These are phyloP conservation scores for Microcaecilia unicolor DNA, from an alignment of 2,797 vertebrate genomes.

Conservation along the genomic window DNA sequence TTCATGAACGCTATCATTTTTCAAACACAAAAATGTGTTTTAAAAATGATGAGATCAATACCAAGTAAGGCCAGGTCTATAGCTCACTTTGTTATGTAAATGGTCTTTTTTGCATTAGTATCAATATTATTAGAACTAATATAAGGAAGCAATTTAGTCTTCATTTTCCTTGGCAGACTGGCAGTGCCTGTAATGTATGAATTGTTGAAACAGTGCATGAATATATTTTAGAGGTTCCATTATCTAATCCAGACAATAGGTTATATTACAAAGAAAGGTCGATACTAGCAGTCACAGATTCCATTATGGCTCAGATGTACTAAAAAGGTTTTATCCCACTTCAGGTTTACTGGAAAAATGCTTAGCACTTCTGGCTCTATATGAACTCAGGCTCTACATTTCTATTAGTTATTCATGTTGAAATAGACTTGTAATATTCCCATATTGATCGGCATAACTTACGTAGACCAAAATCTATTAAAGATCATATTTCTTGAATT, in stretches of 20 bases:
- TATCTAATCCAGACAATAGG: conserved; percentile 9
- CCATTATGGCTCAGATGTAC: conserved; percentile 45
- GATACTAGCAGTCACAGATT: conserved; percentile 30
- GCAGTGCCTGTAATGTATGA: conserved; percentile 1
- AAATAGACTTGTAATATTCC: conserved; percentile 27
- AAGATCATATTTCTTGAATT: conserved; percentile 24
- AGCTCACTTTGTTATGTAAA: conserved; percentile 14
- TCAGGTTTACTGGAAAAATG: no score
- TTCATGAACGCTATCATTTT: neutral
- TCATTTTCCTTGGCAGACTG: neutral
- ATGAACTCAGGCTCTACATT: no score
- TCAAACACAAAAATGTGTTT: neutral
- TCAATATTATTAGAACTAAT: conserved; percentile 22
- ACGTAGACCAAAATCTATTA: conserved; percentile 26
- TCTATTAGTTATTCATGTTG: conserved; percentile 37
- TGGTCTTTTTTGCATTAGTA: conserved; percentile 7
- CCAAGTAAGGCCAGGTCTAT: conserved; percentile 5
- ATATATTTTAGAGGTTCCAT: conserved; percentile 15
- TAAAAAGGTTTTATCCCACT: conserved; percentile 25
- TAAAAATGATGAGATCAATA: conserved; percentile 10
- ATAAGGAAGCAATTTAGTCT: conserved; percentile 3
- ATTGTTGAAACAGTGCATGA: conserved; percentile 9
- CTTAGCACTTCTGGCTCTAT: no score
- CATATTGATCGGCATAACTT: conserved; percentile 34
- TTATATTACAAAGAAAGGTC: conserved; percentile 38